Conservation (phyloP, 2,888 invertebrate species). For the Oscheius onirici region DNA sequence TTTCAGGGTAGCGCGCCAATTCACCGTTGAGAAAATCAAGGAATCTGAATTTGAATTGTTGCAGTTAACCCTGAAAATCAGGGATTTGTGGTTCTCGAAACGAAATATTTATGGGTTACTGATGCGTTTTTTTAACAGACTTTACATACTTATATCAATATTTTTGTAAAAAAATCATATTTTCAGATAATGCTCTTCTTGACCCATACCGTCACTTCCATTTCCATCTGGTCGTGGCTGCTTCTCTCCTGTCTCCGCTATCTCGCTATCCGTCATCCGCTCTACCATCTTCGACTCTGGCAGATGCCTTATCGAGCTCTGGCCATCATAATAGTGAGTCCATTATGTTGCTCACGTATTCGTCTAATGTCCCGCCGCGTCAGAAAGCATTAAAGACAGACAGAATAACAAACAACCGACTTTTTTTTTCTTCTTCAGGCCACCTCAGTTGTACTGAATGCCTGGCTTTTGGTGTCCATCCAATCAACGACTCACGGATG, state of each 20-base stretch:
- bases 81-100: too few species aligned
- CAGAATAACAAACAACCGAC: not conserved
- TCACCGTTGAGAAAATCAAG: too few species aligned
- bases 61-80: too few species aligned
- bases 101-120: too few species aligned
- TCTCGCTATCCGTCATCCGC: conserved; percentile 46
- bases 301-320: conserved; percentile 44
- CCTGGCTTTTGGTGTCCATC: conserved; percentile 41
- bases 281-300: conserved; percentile 48
- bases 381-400: conserved; percentile 2
- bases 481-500: conserved; percentile 35
- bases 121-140: too few species aligned
- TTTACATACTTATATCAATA: not conserved
- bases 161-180: not conserved
- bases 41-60: too few species aligned
- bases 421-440: conserved; percentile 32
- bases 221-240: conserved; percentile 51
- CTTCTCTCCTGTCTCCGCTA: conserved; percentile 47
- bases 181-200: conserved; percentile 44
- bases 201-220: conserved; percentile 45
- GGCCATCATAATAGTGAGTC: conserved; percentile 45
- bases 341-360: conserved; percentile 9
- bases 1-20: too few species aligned
- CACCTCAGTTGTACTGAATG: conserved; percentile 39
- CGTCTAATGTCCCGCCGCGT: conserved; percentile 18